Evolutionary conservation across 2,797 vertebrate genomes (phyloP).

Genomic region (Apodemus agrarius): DNA sequence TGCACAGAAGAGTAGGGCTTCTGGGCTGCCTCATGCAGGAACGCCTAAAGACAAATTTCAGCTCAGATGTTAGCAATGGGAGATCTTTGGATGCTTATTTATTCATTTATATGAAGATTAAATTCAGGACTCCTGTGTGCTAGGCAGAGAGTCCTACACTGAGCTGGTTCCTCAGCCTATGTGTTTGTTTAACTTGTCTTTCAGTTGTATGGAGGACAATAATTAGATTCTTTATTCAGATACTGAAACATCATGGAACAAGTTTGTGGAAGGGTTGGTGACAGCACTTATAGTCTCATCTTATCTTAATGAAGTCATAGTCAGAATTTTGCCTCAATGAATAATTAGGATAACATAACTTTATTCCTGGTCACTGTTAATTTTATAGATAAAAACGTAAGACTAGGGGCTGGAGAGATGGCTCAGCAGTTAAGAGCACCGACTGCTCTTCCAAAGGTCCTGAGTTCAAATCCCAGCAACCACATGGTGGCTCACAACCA

Average conservation of each 20-base stretch:
- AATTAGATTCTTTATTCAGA: not conserved
- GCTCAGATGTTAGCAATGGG: conserved; percentile 7
- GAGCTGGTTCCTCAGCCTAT: not conserved
- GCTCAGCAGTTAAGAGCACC: no score
- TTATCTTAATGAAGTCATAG: not conserved
- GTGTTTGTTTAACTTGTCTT: not conserved
- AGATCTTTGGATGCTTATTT: not conserved
- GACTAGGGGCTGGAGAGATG: no score
- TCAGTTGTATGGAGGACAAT: not conserved
- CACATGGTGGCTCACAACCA: no score
- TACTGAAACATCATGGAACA: not conserved
- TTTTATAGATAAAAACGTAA: conserved; percentile 26
- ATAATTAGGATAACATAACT: not conserved
- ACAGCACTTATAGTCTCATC: not conserved
- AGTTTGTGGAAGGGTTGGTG: not conserved
- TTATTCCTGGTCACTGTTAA: conserved; percentile 1
- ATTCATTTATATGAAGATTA: not conserved
- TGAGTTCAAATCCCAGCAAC: no score
- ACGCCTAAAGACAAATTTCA: not conserved
- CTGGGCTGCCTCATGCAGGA: not conserved
- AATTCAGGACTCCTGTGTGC: not conserved
- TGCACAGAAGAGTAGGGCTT: not conserved
- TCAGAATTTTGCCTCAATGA: not conserved
- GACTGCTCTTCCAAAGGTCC: no score
- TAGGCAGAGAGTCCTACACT: no score